Conservation (phyloP, 2,113 vertebrate species). For the Cyanoramphus novaezelandiae region DNA sequence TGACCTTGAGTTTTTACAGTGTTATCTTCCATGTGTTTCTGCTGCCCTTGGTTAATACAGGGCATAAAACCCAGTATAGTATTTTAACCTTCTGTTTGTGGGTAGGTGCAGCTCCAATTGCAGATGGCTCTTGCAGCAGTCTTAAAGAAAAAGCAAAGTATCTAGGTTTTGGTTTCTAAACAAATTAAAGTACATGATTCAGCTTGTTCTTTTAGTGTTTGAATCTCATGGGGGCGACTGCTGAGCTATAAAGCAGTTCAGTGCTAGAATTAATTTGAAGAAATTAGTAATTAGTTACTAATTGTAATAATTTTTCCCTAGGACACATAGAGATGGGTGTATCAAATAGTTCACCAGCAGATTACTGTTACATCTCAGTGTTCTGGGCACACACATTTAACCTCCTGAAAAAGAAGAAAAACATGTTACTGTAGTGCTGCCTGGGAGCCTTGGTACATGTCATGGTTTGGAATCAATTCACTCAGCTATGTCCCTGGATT, state of each 20-base stretch:
- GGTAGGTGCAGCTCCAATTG: background rate
- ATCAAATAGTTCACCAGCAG: background rate
- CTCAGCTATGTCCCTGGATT: background rate
- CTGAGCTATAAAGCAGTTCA: background rate
- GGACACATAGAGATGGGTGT: background rate
- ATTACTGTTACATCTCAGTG: background rate
- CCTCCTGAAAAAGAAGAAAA: background rate
- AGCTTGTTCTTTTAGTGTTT: background rate
- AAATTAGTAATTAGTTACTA: background rate
- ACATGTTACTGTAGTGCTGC: background rate
- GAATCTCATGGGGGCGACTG: background rate
- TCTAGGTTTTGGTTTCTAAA: background rate
- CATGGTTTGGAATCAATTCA: background rate
- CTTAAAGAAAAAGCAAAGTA: background rate
- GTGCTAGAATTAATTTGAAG: background rate
- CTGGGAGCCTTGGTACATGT: background rate
- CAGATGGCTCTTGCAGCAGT: background rate
- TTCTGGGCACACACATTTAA: background rate
- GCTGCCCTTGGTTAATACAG: background rate
- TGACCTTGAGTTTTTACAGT: background rate
- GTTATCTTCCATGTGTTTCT: background rate
- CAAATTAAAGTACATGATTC: background rate
- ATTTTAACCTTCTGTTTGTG: background rate
- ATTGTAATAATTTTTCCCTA: background rate
- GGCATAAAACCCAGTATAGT: accelerated